Percentiles rank a stretch among this genome's conserved stretches.
Conservation (phyloP, 2,113 vertebrate species). For the Paedocypris sp. region DNA sequence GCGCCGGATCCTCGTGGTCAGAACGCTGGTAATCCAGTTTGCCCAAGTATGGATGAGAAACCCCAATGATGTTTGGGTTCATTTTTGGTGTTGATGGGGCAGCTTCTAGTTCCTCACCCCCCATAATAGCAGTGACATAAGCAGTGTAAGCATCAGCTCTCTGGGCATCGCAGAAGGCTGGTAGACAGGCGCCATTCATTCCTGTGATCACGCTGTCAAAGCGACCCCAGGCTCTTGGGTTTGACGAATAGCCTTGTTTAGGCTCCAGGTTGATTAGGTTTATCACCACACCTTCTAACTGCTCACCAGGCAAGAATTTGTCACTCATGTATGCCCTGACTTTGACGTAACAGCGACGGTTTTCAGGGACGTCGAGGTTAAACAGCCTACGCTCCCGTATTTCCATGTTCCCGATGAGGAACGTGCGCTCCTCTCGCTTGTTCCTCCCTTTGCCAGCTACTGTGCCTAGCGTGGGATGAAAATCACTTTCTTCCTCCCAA, state of each 20-base stretch:
- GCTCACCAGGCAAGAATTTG: slow-evolving; percentile 77
- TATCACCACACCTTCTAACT: slow-evolving; percentile 85
- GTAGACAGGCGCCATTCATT: slow-evolving; percentile 84
- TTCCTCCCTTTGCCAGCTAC: slow-evolving; percentile 41
- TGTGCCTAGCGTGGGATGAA: slow-evolving; percentile 47
- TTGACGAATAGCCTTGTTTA: slow-evolving; percentile 73
- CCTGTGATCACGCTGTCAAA: slow-evolving; percentile 94
- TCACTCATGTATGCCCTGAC: slow-evolving; percentile 88
- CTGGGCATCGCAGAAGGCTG: slow-evolving; percentile 80
- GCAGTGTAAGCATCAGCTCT: slow-evolving; percentile 81
- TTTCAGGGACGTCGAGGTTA: slow-evolving; percentile 92
- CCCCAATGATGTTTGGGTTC: slow-evolving; percentile 71
- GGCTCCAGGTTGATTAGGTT: slow-evolving; percentile 87
- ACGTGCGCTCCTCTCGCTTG: slow-evolving; percentile 84
- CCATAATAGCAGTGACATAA: slow-evolving; percentile 78
- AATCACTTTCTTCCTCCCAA: slow-evolving; percentile 83
- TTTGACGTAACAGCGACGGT: slow-evolving; percentile 92
- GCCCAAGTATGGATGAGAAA: slow-evolving; percentile 82
- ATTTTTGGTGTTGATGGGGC: slow-evolving; percentile 78
- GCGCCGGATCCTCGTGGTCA: slow-evolving; percentile 74
- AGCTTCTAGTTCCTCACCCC: slow-evolving; percentile 88
- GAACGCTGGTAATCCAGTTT: slow-evolving; percentile 78
- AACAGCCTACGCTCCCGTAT: slow-evolving; percentile 87
- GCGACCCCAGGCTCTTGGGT: slow-evolving; percentile 89
- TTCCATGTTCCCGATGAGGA: slow-evolving; percentile 87